These are phyloP conservation scores for Melanerpes formicivorus DNA, from an alignment of 2,113 vertebrate species.

Conservation along the genomic window DNA sequence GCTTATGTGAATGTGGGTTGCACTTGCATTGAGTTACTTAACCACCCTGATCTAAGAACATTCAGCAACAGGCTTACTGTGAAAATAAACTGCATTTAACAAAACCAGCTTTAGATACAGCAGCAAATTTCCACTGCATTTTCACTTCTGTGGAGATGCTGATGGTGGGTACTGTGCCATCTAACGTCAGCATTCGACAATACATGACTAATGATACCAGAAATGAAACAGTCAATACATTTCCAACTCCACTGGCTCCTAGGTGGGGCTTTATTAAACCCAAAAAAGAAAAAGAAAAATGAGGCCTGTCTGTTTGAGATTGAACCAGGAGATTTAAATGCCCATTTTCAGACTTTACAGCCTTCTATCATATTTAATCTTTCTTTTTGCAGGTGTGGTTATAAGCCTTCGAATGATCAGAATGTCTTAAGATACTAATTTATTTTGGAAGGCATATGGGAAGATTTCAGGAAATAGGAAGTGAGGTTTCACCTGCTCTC, in stretches of 20 bases:
- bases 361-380: slow-evolving; percentile 4
- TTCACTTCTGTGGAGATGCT: background rate
- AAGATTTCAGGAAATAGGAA: slow-evolving; percentile 5
- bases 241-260: background rate
- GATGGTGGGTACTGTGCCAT: background rate
- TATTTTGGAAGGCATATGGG: background rate
- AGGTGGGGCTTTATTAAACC: background rate
- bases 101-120: background rate
- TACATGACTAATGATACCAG: background rate
- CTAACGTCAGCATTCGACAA: background rate
- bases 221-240: background rate
- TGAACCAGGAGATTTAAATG: slow-evolving; percentile 33
- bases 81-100: background rate
- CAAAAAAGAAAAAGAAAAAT: background rate
- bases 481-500: background rate
- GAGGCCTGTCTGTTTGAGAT: background rate
- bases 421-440: background rate
- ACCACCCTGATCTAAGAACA: background rate
- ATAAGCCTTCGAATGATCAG: background rate
- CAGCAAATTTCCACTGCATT: background rate
- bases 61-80: background rate
- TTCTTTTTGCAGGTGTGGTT: background rate
- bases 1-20: rapidly evolving
- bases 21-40: background rate
- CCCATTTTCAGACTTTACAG: slow-evolving; percentile 24